Percentiles rank a stretch among this genome's conserved stretches.
These are phyloP conservation scores for Xestia rhomboidea DNA, from an alignment of 2,888 invertebrate genomes.

Conservation along the genomic window DNA sequence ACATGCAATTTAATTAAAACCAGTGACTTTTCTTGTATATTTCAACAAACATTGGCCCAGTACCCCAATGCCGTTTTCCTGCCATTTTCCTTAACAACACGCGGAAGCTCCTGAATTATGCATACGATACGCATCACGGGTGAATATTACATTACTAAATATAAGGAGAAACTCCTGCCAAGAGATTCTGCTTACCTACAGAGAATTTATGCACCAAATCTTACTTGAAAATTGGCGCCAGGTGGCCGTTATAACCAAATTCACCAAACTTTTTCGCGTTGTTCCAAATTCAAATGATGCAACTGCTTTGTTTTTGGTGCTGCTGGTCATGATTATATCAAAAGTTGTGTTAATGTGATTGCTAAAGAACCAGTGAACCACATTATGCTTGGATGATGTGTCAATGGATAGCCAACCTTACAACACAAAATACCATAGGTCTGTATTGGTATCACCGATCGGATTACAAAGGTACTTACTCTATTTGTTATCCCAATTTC, in stretches of 20 bases:
- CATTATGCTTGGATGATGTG: neutral
- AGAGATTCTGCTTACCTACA: neutral
- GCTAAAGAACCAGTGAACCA: neutral
- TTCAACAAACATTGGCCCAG: neutral
- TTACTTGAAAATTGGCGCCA: slow-evolving; percentile 19
- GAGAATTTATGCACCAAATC: slow-evolving; percentile 28
- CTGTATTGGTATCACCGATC: neutral
- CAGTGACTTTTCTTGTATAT: neutral
- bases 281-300: neutral
- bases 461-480: neutral
- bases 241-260: slow-evolving; percentile 14
- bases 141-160: slow-evolving; percentile 40
- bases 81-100: slow-evolving; percentile 45
- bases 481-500: neutral
- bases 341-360: neutral
- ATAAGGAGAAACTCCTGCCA: neutral
- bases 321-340: neutral
- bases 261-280: neutral
- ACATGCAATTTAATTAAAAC: neutral
- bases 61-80: neutral
- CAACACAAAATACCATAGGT: neutral
- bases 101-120: slow-evolving; percentile 46
- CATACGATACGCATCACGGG: slow-evolving; percentile 34
- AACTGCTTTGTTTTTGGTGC: neutral
- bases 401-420: neutral